Conservation (phyloP, 2,797 vertebrate genomes). For the Pagetopsis macropterus region DNA sequence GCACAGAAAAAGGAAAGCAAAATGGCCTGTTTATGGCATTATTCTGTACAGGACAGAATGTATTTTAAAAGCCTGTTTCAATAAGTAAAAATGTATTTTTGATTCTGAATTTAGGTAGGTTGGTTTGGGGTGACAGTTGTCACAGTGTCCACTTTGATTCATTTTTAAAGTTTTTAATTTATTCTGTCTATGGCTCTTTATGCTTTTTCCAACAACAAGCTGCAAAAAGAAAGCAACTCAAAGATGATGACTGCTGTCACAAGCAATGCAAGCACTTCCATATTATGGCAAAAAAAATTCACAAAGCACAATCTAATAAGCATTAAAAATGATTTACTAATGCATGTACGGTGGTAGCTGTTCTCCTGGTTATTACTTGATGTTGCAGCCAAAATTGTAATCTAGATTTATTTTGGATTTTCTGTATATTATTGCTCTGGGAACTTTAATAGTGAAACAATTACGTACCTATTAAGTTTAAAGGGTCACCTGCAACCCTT, state of each 20-base stretch:
- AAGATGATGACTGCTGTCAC: slow-evolving; percentile 18
- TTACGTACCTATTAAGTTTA: slow-evolving; percentile 12
- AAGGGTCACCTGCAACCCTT: not conserved
- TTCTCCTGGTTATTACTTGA: slow-evolving; percentile 4
- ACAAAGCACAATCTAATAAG: slow-evolving; percentile 33
- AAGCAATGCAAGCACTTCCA: slow-evolving; percentile 34
- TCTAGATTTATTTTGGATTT: slow-evolving; percentile 7
- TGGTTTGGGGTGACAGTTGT: slow-evolving; percentile 20
- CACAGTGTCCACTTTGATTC: slow-evolving; percentile 13
- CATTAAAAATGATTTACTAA: slow-evolving; percentile 3
- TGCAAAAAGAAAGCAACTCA: slow-evolving; percentile 23
- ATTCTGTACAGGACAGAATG: not conserved
- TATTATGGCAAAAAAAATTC: slow-evolving; percentile 23
- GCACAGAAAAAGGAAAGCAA: not conserved
- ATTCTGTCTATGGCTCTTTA: slow-evolving; percentile 31
- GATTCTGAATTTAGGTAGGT: not conserved
- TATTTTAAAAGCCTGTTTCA: not conserved
- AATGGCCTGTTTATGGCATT: slow-evolving; percentile 2
- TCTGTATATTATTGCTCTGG: slow-evolving; percentile 21
- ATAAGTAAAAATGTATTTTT: not conserved
- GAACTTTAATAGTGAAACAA: slow-evolving; percentile 12
- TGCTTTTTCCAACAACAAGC: slow-evolving; percentile 7
- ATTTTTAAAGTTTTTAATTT: slow-evolving; percentile 1
- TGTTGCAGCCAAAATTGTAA: slow-evolving; percentile 4
- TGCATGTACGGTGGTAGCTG: slow-evolving; percentile 4